Percentiles rank a stretch among this genome's conserved stretches.
Conservation (phyloP, 2,888 invertebrate genomes). For the Diadegma fenestrale region DNA sequence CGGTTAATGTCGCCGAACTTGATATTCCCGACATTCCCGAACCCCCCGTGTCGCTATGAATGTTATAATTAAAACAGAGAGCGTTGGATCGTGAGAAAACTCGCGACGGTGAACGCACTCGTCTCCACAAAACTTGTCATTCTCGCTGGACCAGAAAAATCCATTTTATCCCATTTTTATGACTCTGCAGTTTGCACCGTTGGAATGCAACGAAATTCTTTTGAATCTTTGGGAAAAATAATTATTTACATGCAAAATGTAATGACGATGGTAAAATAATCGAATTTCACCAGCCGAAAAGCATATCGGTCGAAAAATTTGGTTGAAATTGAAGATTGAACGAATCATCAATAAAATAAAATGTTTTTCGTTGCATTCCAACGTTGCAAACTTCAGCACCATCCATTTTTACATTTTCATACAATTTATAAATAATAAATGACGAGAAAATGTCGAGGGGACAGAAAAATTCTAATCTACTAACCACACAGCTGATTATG, state of each 20-base stretch:
- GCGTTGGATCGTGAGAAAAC: neutral
- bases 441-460: neutral
- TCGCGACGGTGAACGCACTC: neutral
- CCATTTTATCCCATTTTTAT: neutral
- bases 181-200: too few species aligned
- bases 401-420: neutral
- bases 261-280: too few species aligned
- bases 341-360: too few species aligned
- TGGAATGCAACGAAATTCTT: too few species aligned
- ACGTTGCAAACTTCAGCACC: too few species aligned
- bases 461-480: neutral
- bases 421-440: neutral
- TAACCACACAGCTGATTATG: neutral
- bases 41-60: neutral
- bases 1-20: slow-evolving; percentile 41
- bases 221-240: too few species aligned
- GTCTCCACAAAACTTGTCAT: neutral
- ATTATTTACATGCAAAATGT: too few species aligned
- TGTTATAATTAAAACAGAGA: slow-evolving; percentile 47
- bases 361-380: too few species aligned
- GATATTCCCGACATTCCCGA: slow-evolving; percentile 38
- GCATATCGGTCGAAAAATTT: too few species aligned
- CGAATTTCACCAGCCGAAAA: too few species aligned
- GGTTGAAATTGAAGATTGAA: too few species aligned
- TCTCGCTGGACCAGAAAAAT: neutral